A percentile compares a stretch with the other conserved stretches of the same genome.
Conservation (phyloP, 2,113 vertebrate genomes). For the Cyprinodon tularosa region DNA sequence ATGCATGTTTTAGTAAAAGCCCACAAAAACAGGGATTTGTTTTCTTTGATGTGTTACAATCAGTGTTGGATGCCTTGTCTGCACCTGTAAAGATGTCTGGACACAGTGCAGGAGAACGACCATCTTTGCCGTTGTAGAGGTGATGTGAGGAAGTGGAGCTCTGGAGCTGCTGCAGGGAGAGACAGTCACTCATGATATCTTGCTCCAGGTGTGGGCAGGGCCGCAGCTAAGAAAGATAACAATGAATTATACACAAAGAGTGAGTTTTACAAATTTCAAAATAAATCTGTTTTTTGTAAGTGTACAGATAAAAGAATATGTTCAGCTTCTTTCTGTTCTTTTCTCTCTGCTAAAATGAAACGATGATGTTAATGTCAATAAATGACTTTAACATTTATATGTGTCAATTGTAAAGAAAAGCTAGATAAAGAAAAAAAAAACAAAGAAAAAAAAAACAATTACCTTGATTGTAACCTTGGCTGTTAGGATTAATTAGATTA, state of each 20-base stretch:
- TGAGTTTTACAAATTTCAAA: neutral
- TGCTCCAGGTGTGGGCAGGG: slow-evolving; percentile 86
- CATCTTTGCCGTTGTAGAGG: slow-evolving; percentile 85
- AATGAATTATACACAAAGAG: slow-evolving; percentile 8
- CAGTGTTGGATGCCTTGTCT: neutral
- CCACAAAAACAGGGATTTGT: neutral
- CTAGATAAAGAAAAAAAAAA: neutral
- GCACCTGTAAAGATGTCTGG: slow-evolving; percentile 92
- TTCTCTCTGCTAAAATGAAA: slow-evolving; percentile 39
- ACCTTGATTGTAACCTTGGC: slow-evolving; percentile 44
- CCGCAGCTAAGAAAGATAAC: slow-evolving; percentile 80
- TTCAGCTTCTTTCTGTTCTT: slow-evolving; percentile 30
- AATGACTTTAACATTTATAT: slow-evolving; percentile 41
- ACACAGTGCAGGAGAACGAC: slow-evolving; percentile 76
- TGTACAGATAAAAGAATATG: slow-evolving; percentile 43
- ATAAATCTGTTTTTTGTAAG: slow-evolving; percentile 27
- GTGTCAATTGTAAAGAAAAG: slow-evolving; percentile 35
- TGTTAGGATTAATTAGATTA: slow-evolving; percentile 16
- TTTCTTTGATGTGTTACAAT: slow-evolving; percentile 4
- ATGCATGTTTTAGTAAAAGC: neutral
- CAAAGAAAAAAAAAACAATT: slow-evolving; percentile 20
- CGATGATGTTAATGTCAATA: slow-evolving; percentile 52
- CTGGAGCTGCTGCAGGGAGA: slow-evolving; percentile 89
- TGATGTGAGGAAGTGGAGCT: slow-evolving; percentile 82
- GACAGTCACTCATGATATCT: slow-evolving; percentile 87